Evolutionary conservation across 2,888 invertebrate species (phyloP).

Genomic region (Chydorus sphaericus): DNA sequence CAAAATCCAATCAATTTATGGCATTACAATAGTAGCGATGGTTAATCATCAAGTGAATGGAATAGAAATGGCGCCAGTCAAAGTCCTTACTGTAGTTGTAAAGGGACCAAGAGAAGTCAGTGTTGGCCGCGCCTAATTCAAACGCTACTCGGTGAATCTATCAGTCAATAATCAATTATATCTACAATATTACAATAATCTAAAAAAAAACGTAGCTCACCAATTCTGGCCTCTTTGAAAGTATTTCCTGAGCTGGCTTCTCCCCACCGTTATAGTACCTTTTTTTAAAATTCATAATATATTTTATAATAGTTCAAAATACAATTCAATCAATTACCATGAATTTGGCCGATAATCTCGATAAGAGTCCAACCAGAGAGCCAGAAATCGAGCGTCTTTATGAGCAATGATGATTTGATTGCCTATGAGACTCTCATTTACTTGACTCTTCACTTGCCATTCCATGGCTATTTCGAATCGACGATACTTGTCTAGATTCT

Average conservation of each 20-base stretch:
- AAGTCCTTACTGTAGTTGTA: background rate
- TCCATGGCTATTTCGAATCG: slow-evolving; percentile 28
- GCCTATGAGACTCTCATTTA: slow-evolving; percentile 20
- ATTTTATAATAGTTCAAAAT: background rate
- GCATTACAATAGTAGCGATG: slow-evolving; percentile 13
- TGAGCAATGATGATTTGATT: slow-evolving; percentile 26
- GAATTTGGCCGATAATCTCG: slow-evolving; percentile 21
- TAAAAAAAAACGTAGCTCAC: too few relatives aligned
- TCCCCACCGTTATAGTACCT: slow-evolving; percentile 33
- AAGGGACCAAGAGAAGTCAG: slow-evolving; percentile 23
- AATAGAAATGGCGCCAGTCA: background rate
- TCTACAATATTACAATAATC: too few relatives aligned
- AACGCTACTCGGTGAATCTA: slow-evolving; percentile 27
- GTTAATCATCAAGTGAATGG: background rate
- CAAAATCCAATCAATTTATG: slow-evolving; percentile 19
- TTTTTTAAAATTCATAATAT: background rate
- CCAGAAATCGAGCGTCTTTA: slow-evolving; percentile 27
- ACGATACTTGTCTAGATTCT: slow-evolving; percentile 25
- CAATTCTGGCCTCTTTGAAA: slow-evolving; percentile 25
- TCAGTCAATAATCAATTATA: too few relatives aligned
- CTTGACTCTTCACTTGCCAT: too few relatives aligned
- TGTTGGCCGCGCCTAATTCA: slow-evolving; percentile 28
- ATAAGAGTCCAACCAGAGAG: slow-evolving; percentile 28
- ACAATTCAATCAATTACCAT: background rate
- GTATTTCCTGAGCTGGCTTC: slow-evolving; percentile 27